These are phyloP conservation scores for Pammene fasciana DNA, from an alignment of 2,888 invertebrate genomes.

Conservation along the genomic window DNA sequence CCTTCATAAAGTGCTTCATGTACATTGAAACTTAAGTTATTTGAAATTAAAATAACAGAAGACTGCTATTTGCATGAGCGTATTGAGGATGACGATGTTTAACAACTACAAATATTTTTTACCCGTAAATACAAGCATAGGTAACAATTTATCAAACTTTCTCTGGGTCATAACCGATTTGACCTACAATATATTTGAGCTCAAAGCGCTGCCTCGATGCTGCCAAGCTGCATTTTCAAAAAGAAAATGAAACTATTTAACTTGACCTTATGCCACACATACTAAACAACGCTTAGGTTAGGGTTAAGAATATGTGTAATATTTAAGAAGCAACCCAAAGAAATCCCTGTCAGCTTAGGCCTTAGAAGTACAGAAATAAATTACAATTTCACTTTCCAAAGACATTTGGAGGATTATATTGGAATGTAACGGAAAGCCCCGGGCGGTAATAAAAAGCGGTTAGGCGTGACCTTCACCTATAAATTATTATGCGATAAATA, in stretches of 20 bases:
- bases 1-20: too few species aligned
- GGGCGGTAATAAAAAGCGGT: constrained; percentile 30
- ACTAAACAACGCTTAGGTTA: neutral
- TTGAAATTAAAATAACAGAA: too few species aligned
- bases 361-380: constrained; percentile 34
- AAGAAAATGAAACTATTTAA: neutral
- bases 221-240: constrained; percentile 1
- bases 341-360: constrained; percentile 25
- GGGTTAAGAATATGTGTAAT: neutral
- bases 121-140: neutral
- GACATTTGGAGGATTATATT: constrained; percentile 30
- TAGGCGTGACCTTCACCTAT: constrained; percentile 41
- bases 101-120: too few species aligned
- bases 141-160: constrained; percentile 1
- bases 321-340: neutral
- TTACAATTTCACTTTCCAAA: constrained; percentile 41
- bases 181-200: constrained; percentile 4
- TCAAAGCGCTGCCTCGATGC: neutral
- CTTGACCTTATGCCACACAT: neutral
- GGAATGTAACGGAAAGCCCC: constrained; percentile 38
- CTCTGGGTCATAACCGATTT: constrained; percentile 1
- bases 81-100: too few species aligned
- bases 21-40: too few species aligned
- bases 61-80: too few species aligned
- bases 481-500: constrained; percentile 34